Percentiles rank a stretch among this genome's conserved stretches.
phyloP scores from a whole-genome alignment of 2,888 invertebrate species.

The Dynastes grantii region DNA sequence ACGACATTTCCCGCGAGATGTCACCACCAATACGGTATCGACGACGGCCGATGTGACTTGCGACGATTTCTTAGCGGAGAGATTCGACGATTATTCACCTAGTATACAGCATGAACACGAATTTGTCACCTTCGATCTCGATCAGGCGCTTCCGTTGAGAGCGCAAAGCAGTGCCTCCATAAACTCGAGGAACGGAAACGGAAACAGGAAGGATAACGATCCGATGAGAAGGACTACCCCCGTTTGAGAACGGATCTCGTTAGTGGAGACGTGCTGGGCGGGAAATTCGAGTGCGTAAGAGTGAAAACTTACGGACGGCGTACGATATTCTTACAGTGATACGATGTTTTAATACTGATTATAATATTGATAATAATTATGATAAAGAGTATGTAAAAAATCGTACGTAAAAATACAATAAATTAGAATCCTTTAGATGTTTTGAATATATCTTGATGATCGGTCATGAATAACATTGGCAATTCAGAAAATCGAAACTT shows the following conservation, averaged over 20 bases:
- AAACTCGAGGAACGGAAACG: constrained; percentile 62
- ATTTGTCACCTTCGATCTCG: constrained; percentile 81
- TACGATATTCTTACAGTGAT: constrained; percentile 17
- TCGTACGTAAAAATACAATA: constrained; percentile 14
- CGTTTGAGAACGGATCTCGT: constrained; percentile 65
- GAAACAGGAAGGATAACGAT: constrained; percentile 71
- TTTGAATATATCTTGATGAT: constrained; percentile 37
- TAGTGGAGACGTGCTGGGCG: neutral
- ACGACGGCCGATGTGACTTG: constrained; percentile 75
- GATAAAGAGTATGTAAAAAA: constrained; percentile 21
- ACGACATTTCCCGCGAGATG: constrained; percentile 73
- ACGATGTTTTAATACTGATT: constrained; percentile 25
- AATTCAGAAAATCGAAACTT: too few species aligned
- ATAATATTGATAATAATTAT: constrained; percentile 40
- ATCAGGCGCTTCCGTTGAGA: constrained; percentile 71
- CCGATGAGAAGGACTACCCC: constrained; percentile 76
- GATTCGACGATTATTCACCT: constrained; percentile 74
- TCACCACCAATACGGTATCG: constrained; percentile 80
- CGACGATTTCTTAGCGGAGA: constrained; percentile 67
- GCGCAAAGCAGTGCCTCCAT: constrained; percentile 67
- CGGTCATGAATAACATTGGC: neutral
- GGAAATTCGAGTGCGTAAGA: neutral
- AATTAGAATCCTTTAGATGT: constrained; percentile 33
- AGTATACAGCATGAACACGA: constrained; percentile 76
- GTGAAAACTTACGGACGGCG: neutral